phyloP scores from a whole-genome alignment of 2,888 invertebrate genomes.

The Frankliniella fusca region DNA sequence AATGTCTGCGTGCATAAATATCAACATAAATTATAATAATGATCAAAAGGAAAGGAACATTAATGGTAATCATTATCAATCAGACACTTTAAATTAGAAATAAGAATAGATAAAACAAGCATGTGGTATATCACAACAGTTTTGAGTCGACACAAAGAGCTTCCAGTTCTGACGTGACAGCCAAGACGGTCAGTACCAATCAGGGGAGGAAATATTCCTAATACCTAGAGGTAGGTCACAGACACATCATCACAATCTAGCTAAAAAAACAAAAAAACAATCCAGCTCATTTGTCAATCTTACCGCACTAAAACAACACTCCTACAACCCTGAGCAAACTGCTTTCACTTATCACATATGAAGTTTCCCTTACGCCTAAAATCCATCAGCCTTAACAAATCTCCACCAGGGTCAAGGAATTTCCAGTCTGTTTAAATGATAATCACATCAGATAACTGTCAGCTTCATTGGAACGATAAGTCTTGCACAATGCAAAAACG shows the following conservation, averaged over 20 bases:
- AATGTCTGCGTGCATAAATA: too few species aligned
- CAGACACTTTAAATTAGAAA: background rate
- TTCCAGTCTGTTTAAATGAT: background rate
- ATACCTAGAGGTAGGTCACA: background rate
- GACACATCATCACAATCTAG: conserved; percentile 1
- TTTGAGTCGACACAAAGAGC: background rate
- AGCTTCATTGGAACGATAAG: background rate
- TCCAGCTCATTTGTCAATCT: background rate
- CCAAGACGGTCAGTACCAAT: background rate
- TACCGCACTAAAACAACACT: background rate
- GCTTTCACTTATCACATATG: background rate
- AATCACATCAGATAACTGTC: background rate
- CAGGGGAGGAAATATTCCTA: background rate
- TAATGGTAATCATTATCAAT: background rate
- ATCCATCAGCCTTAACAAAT: conserved; percentile 16
- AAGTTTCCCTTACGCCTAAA: conserved; percentile 8
- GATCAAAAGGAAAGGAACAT: background rate
- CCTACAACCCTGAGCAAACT: conserved; percentile 15
- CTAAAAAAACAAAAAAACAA: background rate
- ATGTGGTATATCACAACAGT: background rate
- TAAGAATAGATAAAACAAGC: background rate
- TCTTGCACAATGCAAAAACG: conserved; percentile 3
- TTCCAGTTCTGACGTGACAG: background rate
- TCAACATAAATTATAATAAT: background rate
- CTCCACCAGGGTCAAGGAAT: background rate